Conservation (phyloP, 37 sponge, comb jelly and placozoan genomes). For the Hexactinellida sp. region DNA sequence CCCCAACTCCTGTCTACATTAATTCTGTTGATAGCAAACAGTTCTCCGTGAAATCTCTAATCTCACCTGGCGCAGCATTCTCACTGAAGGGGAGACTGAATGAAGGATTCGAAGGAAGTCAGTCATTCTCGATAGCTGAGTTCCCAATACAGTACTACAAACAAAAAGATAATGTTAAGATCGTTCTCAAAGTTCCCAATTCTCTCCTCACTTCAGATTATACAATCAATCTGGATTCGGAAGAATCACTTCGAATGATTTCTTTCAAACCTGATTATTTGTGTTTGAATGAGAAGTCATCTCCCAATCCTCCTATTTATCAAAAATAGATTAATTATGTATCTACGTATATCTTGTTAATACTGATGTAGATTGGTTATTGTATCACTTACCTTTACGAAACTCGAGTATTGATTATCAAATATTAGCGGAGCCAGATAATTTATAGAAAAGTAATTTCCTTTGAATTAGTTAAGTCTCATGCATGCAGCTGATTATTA, state of each 20-base stretch:
- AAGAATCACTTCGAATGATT: neutral
- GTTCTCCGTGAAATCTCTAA: neutral
- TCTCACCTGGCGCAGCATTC: neutral
- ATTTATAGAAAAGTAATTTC: too few relatives aligned
- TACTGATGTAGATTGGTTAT: too few relatives aligned
- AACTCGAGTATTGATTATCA: too few relatives aligned
- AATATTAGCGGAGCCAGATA: too few relatives aligned
- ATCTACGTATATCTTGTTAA: too few relatives aligned
- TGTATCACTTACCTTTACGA: too few relatives aligned
- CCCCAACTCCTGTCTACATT: neutral
- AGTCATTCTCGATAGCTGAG: neutral
- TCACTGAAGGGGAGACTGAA: conserved; percentile 8
- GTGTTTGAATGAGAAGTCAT: neutral
- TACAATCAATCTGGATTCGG: neutral
- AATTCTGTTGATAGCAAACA: neutral
- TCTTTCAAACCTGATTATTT: neutral
- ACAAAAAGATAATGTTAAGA: neutral
- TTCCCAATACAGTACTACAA: neutral
- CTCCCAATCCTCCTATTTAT: neutral
- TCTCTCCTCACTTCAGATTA: neutral
- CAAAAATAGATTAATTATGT: neutral
- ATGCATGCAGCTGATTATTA: too few relatives aligned
- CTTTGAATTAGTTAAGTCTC: too few relatives aligned
- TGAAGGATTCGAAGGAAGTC: neutral
- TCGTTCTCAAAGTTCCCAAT: neutral